Evolutionary conservation across 2,888 invertebrate species (phyloP), one percentile per base, ranked within the genome.

Genomic region (Flexamia atlantica): DNA sequence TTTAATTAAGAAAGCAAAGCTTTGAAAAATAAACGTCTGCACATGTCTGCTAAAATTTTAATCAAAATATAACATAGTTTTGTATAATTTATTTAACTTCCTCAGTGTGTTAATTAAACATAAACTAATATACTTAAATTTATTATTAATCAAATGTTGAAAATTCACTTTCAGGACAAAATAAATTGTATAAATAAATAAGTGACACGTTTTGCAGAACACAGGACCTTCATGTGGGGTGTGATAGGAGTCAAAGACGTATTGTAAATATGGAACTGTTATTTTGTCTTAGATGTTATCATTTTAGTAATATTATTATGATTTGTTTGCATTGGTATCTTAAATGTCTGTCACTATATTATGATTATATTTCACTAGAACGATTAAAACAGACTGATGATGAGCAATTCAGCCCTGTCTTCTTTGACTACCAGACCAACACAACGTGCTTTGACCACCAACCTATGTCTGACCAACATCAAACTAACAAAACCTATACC

Each of bases 151-250:
- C 36, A 36, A 36, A 9, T 36, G 4, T 36, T 36, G 9, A 4
- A 36, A 36, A 36, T 36, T 36, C 36, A 36, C 36, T 36, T 36
- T 36, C 46, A 46, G 14, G 17, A 46, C 17, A 53, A 53, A 79
- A 32, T 46, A 40, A 79, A 40, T 4, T 79, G 46, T 79, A 50
- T 5, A 79, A 79, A 46, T 53, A 64, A 64, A 64, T 14, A 1
- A 64, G 14, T 12, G 14, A 28, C 5, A 28, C 28, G 14, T 64
- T 64, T 64, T 64, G 28, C 64, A 28, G 28, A 64, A 64, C 7
- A 14, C n/a, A 7, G 28, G 64, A 23, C 7, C 28, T n/a, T 64
- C 5, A 14, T 64, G 28, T 20, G 57, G 14, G 20, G 57, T 28
- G 23, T 14, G 17, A 28, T 28, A 9, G 64, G 64, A 64, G 64